Evolutionary conservation across 1,140 invertebrate genomes (phyloP), one percentile per base, ranked within the genome.

Genomic region (Tribolium castaneum): DNA sequence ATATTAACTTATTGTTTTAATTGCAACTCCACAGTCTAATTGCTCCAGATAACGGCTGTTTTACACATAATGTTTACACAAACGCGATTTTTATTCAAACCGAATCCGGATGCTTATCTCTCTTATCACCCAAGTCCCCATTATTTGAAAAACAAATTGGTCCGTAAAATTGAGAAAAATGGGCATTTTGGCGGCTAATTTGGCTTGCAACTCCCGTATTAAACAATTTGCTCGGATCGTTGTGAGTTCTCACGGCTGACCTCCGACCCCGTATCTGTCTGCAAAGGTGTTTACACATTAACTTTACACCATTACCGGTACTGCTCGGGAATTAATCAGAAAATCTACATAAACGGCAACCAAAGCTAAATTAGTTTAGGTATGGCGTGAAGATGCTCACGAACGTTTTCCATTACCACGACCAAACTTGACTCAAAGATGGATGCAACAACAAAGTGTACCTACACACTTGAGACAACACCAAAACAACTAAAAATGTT

Each of bases 231-330:
- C 70, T 80, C 35, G 52, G 73, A 62, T 59, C 75, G 75, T 82
- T 77, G 77, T 75, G 76, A 80, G 79, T 79, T 82, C 79, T 80
- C 81, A 80, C 79, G 81, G 70, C 77, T 82, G 77, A 80, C 77
- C 81, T 82, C 19, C 59, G 76, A 80, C 75, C 78, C 54, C 22
- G 73, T 52, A 78, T 74, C 71, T 78, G 79, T 80, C 76, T 78
- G 77, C 78, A 52, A 71, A 82, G 73, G 79, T 82, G 81, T 82
- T 82, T 80, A 80, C 78, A 80, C 78, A 82, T 82, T 79, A 80
- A 80, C 75, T 80, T 79, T 80, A 75, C 76, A 71, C 79, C 54
- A 78, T 80, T 76, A 78, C 76, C 19, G 6, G 70, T 56, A 12
- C 74, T 78, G 35, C 66, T 39, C 25, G 76, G 30, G 76, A 75